Percentiles rank a stretch among this genome's conserved stretches.
These are phyloP conservation scores for Phengaris alcon DNA, from an alignment of 2,888 invertebrate genomes.

Conservation along the genomic window DNA sequence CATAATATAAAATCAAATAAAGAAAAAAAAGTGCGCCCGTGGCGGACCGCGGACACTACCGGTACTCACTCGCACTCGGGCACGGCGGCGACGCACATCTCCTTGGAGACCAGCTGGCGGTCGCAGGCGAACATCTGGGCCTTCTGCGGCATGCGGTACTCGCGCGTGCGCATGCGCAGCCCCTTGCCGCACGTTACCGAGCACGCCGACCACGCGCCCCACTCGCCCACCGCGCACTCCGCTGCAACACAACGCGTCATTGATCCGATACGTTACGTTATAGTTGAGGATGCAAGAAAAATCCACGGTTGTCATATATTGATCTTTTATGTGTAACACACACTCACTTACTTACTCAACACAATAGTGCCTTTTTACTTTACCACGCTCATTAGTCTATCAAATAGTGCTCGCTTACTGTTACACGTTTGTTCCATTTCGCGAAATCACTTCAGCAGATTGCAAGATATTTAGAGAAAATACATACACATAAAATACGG, in stretches of 20 bases:
- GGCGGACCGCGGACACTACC: not conserved
- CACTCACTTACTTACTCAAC: too few species aligned
- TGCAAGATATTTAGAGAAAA: too few species aligned
- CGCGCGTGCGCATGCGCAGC: slow-evolving; percentile 86
- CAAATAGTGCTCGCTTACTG: too few species aligned
- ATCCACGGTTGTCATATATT: too few species aligned
- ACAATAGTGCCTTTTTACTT: too few species aligned
- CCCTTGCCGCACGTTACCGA: slow-evolving; percentile 94
- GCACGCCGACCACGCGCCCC: slow-evolving; percentile 88
- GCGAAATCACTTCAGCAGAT: too few species aligned
- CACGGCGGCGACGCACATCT: slow-evolving; percentile 91
- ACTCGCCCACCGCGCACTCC: slow-evolving; percentile 88
- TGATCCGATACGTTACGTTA: not conserved
- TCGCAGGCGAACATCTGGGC: slow-evolving; percentile 85
- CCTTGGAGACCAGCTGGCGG: slow-evolving; percentile 89
- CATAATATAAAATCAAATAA: too few species aligned
- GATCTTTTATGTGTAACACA: not conserved
- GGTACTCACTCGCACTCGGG: slow-evolving; percentile 86
- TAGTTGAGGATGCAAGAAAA: too few species aligned
- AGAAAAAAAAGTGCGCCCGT: not conserved
- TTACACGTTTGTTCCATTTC: too few species aligned
- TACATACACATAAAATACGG: too few species aligned
- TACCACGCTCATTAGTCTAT: too few species aligned
- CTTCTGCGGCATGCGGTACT: slow-evolving; percentile 84
- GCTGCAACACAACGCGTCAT: slow-evolving; percentile 68